Evolutionary conservation across 2,888 invertebrate species (phyloP), one percentile per base, ranked within the genome.

Genomic region (Rhopalosiphum nymphaeae): DNA sequence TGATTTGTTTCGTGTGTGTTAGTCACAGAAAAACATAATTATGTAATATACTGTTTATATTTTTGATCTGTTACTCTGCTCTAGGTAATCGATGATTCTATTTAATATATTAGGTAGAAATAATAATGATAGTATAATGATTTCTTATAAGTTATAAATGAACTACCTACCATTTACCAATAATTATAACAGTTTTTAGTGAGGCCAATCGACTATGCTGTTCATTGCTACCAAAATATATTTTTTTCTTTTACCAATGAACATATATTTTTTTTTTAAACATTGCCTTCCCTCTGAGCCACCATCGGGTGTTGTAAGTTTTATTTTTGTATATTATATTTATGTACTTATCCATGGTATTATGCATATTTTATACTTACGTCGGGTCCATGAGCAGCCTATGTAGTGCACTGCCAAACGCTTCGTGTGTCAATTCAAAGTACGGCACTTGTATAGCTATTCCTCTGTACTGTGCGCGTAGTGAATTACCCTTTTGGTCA

Each of bases 401-500:
- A 7, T 94, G 49, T 7, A 94, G 36, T 0, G 93, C 93, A 42
- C 49, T 61, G 16, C 86, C 86, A 44, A 94, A 90, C 3, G 85
- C 36, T 29, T 61, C 85, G 42, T 90, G 46, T 1, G 93, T 94
- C 29, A 94, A 49, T 0, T 85, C 90, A 16, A 86, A 85, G 61
- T 85, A 94, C 3, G 93, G 93, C 3, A 94, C 61, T 57, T 90
- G 93, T 61, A 91, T 49, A 13, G 90, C 93, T 16, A 91, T 29
- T 26, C 90, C 90, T 11, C 46, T 46, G 26, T 90, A 90, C 46
- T 94, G 90, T 5, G 90, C 93, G 13, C 93, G 90, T 5, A 94
- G 49, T 49, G 93, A 86, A 29, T 94, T 94, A 1, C 93, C 93
- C 36, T 21, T 29, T 21, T 94, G 90, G 36, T 94, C 90, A 1